Conservation (phyloP, 1,140 invertebrate genomes). For the Bombus confusus region DNA sequence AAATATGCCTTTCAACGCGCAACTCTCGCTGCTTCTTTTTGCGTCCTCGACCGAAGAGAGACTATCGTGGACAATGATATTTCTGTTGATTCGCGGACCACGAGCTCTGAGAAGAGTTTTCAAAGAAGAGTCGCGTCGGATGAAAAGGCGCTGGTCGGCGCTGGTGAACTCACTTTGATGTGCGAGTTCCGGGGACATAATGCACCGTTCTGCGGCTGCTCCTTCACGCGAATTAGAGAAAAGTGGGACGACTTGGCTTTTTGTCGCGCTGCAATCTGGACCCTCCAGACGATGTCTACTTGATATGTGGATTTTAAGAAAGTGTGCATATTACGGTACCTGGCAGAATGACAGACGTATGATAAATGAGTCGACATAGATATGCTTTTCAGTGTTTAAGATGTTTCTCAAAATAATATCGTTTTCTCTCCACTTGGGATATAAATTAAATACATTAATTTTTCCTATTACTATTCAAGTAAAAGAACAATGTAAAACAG, state of each 20-base stretch:
- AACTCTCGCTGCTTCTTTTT: background rate
- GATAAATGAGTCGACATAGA: background rate
- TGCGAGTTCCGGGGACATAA: background rate
- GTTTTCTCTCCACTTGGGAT: background rate
- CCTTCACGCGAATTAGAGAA: background rate
- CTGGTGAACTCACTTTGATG: background rate
- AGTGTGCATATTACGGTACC: background rate
- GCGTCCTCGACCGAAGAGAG: no score
- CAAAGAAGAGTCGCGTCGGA: background rate
- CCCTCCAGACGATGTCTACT: background rate
- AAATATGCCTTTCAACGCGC: conserved; percentile 22
- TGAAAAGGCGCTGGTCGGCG: background rate
- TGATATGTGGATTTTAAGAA: background rate
- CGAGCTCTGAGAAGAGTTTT: conserved; percentile 5
- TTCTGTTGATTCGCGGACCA: conserved; percentile 35
- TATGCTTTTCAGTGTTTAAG: no score
- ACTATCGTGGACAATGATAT: conserved; percentile 29
- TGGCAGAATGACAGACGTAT: background rate
- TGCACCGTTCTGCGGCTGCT: background rate
- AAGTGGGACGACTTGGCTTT: conserved; percentile 21
- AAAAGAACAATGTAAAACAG: no score
- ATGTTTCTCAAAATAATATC: background rate
- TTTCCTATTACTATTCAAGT: no score
- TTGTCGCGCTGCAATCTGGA: background rate
- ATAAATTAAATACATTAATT: no score